Evolutionary conservation across 2,797 vertebrate species (phyloP).

Genomic region (Myotis findleyi): DNA sequence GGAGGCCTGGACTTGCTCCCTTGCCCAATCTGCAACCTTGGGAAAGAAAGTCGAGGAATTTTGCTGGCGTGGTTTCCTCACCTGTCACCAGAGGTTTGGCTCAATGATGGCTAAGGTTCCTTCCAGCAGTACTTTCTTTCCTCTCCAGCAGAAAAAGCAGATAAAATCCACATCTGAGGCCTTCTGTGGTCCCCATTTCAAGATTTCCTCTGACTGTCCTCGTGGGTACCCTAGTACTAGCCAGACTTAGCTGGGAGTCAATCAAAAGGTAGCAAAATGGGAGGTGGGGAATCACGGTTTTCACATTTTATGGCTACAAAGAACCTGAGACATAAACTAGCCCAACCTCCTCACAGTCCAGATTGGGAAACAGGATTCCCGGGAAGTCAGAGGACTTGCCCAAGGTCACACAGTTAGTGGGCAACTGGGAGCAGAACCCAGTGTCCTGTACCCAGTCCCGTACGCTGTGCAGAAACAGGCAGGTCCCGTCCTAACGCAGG

Average conservation of each 20-base stretch:
- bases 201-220: background rate
- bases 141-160: background rate
- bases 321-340: background rate
- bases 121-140: background rate
- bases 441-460: background rate
- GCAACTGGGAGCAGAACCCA: constrained; percentile 11
- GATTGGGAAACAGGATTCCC: background rate
- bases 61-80: background rate
- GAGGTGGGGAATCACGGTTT: background rate
- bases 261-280: background rate
- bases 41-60: background rate
- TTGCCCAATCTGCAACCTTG: background rate
- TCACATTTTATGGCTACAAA: background rate
- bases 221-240: background rate
- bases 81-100: background rate
- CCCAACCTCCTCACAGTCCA: background rate
- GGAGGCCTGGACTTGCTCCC: background rate
- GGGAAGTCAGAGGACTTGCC: background rate
- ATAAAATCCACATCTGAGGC: background rate
- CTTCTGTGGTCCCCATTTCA: background rate
- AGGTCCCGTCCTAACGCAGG: background rate
- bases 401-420: background rate
- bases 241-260: background rate
- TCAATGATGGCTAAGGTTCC: background rate
- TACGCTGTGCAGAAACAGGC: background rate